Percentiles rank a stretch among this genome's conserved stretches.
Evolutionary conservation across 2,888 invertebrate genomes (phyloP).

Genomic region (Agapostemon virescens): DNA sequence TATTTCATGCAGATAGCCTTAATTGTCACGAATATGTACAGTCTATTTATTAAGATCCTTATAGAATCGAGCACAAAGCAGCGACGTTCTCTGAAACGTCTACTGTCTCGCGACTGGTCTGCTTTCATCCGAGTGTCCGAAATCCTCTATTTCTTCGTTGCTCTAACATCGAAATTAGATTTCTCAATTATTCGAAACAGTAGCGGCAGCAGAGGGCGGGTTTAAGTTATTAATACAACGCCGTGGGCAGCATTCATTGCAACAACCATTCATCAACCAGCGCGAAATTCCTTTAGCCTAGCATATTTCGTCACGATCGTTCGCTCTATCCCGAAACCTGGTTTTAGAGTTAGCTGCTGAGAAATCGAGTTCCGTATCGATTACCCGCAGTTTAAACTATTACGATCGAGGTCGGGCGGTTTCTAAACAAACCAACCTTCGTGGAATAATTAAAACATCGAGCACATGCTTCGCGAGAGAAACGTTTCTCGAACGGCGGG

Average conservation of each 20-base stretch:
- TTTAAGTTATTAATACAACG: background rate
- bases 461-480: background rate
- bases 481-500: background rate
- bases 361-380: slow-evolving; percentile 14
- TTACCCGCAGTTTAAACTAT: slow-evolving; percentile 10
- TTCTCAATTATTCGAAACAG: background rate
- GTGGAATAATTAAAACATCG: background rate
- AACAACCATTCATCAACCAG: background rate
- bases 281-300: background rate
- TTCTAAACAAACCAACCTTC: background rate
- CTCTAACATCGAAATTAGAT: background rate
- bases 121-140: background rate
- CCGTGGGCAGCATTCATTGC: background rate
- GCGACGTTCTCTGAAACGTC: background rate
- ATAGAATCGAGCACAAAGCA: background rate
- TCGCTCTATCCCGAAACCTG: background rate
- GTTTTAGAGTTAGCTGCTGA: background rate
- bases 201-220: background rate
- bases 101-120: background rate
- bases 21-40: too few species aligned
- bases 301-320: background rate
- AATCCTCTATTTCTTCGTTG: background rate
- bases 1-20: too few species aligned
- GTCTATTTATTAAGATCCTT: too few species aligned
- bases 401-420: background rate